Evolutionary conservation across 2,888 invertebrate species (phyloP), one percentile per base, ranked within the genome.

Genomic region (Lithosia quadra): DNA sequence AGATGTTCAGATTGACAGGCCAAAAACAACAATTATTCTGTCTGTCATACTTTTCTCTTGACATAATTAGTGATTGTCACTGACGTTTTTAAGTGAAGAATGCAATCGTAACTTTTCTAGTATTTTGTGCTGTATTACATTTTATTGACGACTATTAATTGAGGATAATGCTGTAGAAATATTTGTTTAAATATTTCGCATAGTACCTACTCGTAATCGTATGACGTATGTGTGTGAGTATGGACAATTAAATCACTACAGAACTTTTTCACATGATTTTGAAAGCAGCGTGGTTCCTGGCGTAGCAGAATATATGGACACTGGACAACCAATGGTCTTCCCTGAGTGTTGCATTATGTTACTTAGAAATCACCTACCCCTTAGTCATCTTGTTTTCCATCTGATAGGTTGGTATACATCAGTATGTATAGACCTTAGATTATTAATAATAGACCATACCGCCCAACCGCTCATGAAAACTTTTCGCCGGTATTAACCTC

Each of bases 151-250:
- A 36, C 22, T 49, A 33, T 49, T n/a, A n/a, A n/a, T 49, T 49
- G n/a, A 33, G 24, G 49, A 49, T 43, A 62, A 62, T 62, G 62
- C 43, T 28, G 49, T 49, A n/a, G n/a, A 49, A 49, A 49, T 62
- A 62, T 28, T 33, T n/a, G 21, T 49, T 11, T 28, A 28, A 7
- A 62, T 18, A 49, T 49, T 49, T 13, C 62, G 28, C 2, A n/a
- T 28, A 62, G 33, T 62, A n/a, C n/a, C n/a, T n/a, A n/a, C n/a
- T n/a, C n/a, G n/a, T n/a, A 62, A 13, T 49, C n/a, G 13, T n/a
- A 33, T 28, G 5, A 28, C 28, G 28, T 28, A 2, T 28, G 60
- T 60, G 11, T 49, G 9, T 28, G 13, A 43, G 62, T 49, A 49
- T 33, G 49, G 49, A 49, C 15, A 39, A 24, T 18, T 39, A 7